These are phyloP conservation scores for Probaryconus sp. DNA, from an alignment of 1,140 invertebrate species.

Conservation along the genomic window DNA sequence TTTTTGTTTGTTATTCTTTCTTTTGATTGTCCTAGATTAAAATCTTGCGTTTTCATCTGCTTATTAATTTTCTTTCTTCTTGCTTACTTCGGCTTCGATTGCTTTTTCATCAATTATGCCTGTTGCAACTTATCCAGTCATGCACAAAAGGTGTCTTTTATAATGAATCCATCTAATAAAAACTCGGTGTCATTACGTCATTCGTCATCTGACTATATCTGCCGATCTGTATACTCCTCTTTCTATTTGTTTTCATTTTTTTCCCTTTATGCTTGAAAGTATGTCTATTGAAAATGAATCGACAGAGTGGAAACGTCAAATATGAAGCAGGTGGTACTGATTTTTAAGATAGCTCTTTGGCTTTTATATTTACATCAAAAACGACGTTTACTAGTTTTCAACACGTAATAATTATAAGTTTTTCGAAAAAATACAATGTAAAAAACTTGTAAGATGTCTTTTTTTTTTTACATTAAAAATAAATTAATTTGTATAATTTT, in stretches of 20 bases:
- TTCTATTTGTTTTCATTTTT: slow-evolving; percentile 26
- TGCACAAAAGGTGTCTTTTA: slow-evolving; percentile 68
- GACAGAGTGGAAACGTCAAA: too few species aligned
- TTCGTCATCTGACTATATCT: slow-evolving; percentile 29
- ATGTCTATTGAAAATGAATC: too few species aligned
- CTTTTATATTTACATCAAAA: too few species aligned
- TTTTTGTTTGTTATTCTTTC: slow-evolving; percentile 35
- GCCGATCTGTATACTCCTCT: slow-evolving; percentile 15
- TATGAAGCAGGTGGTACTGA: too few species aligned
- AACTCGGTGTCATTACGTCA: slow-evolving; percentile 65
- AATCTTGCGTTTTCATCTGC: slow-evolving; percentile 39
- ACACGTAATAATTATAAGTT: too few species aligned
- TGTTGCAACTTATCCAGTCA: slow-evolving; percentile 44
- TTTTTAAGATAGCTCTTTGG: too few species aligned
- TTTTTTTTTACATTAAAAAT: too few species aligned
- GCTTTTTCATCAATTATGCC: slow-evolving; percentile 54
- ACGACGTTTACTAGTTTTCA: too few species aligned
- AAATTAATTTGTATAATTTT: too few species aligned
- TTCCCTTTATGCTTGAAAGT: slow-evolving; percentile 11
- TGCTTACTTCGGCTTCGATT: slow-evolving; percentile 45
- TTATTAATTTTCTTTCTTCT: slow-evolving; percentile 49
- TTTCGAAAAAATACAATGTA: too few species aligned
- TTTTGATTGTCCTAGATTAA: slow-evolving; percentile 45
- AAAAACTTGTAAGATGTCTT: too few species aligned
- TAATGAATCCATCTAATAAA: slow-evolving; percentile 71